Base-by-base conservation (phyloP, 2,113 vertebrate species). In the Hydrochoerus hydrochaeris region DNA sequence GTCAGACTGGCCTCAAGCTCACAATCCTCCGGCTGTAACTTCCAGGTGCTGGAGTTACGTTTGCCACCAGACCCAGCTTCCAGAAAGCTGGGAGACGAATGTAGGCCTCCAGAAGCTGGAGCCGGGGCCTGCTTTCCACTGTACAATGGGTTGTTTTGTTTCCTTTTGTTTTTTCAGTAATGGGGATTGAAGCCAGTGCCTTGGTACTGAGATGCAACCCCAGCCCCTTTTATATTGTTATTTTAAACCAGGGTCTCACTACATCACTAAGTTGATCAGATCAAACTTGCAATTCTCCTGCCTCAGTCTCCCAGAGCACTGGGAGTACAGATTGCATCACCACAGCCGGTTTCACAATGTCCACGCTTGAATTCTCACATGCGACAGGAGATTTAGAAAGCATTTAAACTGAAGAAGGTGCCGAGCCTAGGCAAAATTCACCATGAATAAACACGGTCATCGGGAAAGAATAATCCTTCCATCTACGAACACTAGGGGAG, bases 391-490 rank as follows among this genome's bases (percentile, higher is more conserved):
- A 80, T 54, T 85, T 84, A 84, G 95, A 93, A 91, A 84, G 32
- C 12, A 46, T 38, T 54, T 44, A 54, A 83, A 49, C 0, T 12
- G 58, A 86, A 88, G 65, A n/a, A 9, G 12, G 16, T 69, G 30
- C 20, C 7, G 38, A 83, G 49, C 38, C 26, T 57, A 60, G 28
- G 65, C 63, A 78, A 46, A 83, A 91, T 85, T 35, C 60, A 71
- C 75, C 24, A 7, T 63, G 88, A 85, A 95, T 80, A 95, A 92
- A 91, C 46, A 60, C 12, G 24, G 44, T 62, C 60, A 69, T 49
- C 83, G 92, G 96, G 77, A 35, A 71, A 86, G 81, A 95, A 75
- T 57, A 81, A 62, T 17, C 49, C 32, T 85, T 62, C 30, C 88
- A 73, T 75, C 77, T 32, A 46, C 58, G 44, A 73, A 67, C n/a